Evolutionary conservation across 2,888 invertebrate species (phyloP).

Genomic region (Phyto melanocephala): DNA sequence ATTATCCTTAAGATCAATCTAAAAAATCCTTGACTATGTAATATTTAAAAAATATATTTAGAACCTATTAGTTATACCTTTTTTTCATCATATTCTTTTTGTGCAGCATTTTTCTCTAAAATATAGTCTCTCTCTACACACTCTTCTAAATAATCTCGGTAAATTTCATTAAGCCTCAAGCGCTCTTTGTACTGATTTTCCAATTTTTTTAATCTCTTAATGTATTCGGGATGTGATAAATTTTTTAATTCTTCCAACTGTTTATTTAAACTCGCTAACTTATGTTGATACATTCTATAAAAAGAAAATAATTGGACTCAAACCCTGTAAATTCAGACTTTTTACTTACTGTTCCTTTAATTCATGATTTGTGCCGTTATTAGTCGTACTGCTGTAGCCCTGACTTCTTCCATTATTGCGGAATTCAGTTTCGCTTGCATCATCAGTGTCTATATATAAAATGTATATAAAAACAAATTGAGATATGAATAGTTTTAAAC

Average conservation of each 20-base stretch:
- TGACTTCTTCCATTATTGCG: slow-evolving; percentile 80
- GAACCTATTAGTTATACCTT: slow-evolving; percentile 82
- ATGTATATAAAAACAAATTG: slow-evolving; percentile 23
- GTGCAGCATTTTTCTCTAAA: slow-evolving; percentile 92
- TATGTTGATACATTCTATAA: slow-evolving; percentile 91
- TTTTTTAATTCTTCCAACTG: slow-evolving; percentile 93
- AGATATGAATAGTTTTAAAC: too few species aligned
- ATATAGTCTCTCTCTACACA: slow-evolving; percentile 93
- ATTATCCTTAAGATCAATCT: slow-evolving; percentile 89
- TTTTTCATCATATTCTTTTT: slow-evolving; percentile 96
- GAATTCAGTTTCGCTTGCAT: slow-evolving; percentile 97
- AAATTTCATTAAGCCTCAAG: slow-evolving; percentile 86
- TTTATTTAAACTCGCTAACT: slow-evolving; percentile 91
- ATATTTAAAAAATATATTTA: too few species aligned
- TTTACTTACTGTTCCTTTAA: slow-evolving; percentile 78
- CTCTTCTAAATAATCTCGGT: slow-evolving; percentile 89
- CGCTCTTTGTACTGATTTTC: slow-evolving; percentile 91
- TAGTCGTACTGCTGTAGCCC: slow-evolving; percentile 68
- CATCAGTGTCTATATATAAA: slow-evolving; percentile 88
- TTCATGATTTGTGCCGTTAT: slow-evolving; percentile 74
- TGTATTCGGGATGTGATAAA: slow-evolving; percentile 91
- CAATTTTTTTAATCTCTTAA: slow-evolving; percentile 88
- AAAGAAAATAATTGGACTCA: slow-evolving; percentile 51
- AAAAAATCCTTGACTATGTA: background rate
- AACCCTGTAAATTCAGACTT: slow-evolving; percentile 23